Conservation (phyloP, 1,140 invertebrate species). For the Drosophila ficusphila region DNA sequence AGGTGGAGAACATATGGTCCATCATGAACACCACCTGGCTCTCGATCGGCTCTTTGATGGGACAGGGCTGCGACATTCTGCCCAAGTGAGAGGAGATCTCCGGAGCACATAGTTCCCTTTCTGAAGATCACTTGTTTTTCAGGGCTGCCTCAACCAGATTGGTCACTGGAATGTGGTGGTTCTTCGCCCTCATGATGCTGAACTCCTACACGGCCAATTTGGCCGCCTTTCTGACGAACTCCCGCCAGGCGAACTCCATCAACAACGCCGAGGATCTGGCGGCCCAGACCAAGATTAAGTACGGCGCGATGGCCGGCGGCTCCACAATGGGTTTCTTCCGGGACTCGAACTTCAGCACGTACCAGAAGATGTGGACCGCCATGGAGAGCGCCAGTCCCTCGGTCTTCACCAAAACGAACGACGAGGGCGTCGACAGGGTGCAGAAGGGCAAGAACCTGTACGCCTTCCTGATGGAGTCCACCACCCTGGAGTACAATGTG, state of each 20-base stretch:
- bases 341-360: constrained; percentile 80
- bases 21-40: constrained; percentile 92
- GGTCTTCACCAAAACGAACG: constrained; percentile 90
- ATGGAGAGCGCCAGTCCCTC: constrained; percentile 90
- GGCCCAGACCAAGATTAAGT: constrained; percentile 94
- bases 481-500: constrained; percentile 94
- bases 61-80: constrained; percentile 91
- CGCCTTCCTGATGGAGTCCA: constrained; percentile 97
- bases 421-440: constrained; percentile 93
- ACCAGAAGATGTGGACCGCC: constrained; percentile 88
- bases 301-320: constrained; percentile 91
- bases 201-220: constrained; percentile 98
- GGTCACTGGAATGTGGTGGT: constrained; percentile 96
- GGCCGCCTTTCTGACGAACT: constrained; percentile 96
- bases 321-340: constrained; percentile 91
- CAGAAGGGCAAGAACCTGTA: constrained; percentile 91
- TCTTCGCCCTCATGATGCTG: constrained; percentile 98
- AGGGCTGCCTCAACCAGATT: constrained; percentile 93
- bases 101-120: constrained; percentile 83
- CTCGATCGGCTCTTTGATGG: constrained; percentile 92
- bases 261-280: constrained; percentile 95
- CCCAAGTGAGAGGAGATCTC: constrained; percentile 83
- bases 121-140: constrained; percentile 84
- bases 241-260: constrained; percentile 93
- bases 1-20: constrained; percentile 91